Conservation (phyloP, 2,797 vertebrate genomes). For the Odontamblyopus rebecca region DNA sequence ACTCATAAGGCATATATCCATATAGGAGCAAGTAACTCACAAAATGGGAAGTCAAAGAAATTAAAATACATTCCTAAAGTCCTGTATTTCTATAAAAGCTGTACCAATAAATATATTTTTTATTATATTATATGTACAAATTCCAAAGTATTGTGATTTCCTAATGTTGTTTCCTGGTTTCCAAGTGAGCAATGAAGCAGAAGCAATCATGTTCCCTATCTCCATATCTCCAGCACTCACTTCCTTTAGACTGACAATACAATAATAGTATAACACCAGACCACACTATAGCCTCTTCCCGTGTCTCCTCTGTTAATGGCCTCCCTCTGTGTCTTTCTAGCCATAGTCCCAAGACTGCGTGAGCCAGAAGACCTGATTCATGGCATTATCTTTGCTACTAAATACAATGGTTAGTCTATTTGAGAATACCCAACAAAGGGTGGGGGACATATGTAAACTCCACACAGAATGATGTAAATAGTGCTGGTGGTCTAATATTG, state of each 20-base stretch:
- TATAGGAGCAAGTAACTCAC: not conserved
- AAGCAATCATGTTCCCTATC: not conserved
- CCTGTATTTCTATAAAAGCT: not conserved
- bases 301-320: conserved; percentile 11
- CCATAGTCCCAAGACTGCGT: conserved; percentile 1
- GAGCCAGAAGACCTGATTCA: conserved; percentile 11
- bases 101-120: not conserved
- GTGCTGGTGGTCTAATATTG: not conserved
- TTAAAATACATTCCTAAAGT: not conserved
- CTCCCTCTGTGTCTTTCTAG: conserved; percentile 9
- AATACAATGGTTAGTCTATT: conserved; percentile 13
- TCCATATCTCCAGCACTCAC: conserved; percentile 1
- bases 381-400: conserved; percentile 12
- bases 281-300: not conserved
- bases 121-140: not conserved
- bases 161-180: not conserved
- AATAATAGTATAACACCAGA: not conserved
- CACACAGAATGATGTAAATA: not conserved
- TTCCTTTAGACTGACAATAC: not conserved
- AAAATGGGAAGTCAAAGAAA: not conserved
- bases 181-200: not conserved
- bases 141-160: not conserved
- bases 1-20: not conserved
- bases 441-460: conserved; percentile 1
- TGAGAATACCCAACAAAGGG: conserved; percentile 2